Conservation (phyloP, 53 echinoderm and acorn worm genomes). For the Henricia sp. region DNA sequence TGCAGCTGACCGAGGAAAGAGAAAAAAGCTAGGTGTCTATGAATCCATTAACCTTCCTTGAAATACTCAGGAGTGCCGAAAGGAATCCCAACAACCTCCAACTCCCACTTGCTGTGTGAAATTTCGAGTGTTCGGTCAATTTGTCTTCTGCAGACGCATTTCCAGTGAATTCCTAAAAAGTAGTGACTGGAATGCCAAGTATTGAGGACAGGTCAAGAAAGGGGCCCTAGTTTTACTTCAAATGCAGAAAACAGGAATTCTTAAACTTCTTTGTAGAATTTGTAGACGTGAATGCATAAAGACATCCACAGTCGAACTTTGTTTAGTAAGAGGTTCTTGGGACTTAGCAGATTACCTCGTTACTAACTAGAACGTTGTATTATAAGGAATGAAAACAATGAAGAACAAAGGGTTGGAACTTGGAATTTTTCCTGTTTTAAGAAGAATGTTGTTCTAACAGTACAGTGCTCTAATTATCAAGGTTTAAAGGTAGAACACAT, state of each 20-base stretch:
- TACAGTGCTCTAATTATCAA: no score
- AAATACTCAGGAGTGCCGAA: background rate
- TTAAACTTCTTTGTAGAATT: no score
- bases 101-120: slow-evolving; percentile 12
- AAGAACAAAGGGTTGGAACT: no score
- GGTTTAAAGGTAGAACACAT: no score
- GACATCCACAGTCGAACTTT: no score
- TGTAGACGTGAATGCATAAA: no score
- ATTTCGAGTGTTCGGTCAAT: slow-evolving; percentile 48
- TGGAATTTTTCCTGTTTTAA: no score
- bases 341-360: no score
- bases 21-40: background rate
- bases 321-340: no score
- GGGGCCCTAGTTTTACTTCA: background rate
- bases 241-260: no score
- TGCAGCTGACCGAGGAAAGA: slow-evolving; percentile 9
- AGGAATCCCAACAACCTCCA: background rate
- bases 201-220: background rate
- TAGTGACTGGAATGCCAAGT: slow-evolving; percentile 10
- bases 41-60: slow-evolving; percentile 34
- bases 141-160: slow-evolving; percentile 44
- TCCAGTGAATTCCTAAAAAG: slow-evolving; percentile 36
- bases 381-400: no score
- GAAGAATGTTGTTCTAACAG: no score
- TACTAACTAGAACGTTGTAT: background rate